phyloP scores from a whole-genome alignment of 1,140 invertebrate genomes.

The Hylaeus volcanicus region DNA sequence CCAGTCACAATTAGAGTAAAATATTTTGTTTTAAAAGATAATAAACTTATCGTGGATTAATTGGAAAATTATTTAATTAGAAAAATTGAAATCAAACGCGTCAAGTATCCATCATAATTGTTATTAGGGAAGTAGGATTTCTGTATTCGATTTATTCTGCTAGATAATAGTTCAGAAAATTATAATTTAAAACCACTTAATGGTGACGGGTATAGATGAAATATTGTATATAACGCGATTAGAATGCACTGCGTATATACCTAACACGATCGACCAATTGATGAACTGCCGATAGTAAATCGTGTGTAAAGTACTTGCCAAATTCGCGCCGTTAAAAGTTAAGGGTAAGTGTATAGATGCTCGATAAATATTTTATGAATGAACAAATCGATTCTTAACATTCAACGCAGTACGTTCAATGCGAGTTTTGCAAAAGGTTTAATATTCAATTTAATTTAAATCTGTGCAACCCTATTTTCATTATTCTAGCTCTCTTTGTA shows the following conservation, averaged over 20 bases:
- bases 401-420: background rate
- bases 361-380: constrained; percentile 16
- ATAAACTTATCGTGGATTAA: background rate
- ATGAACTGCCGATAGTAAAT: constrained; percentile 8
- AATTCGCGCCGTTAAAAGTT: background rate
- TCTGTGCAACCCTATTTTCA: too few species aligned
- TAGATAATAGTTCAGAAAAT: background rate
- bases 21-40: background rate
- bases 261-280: constrained; percentile 20
- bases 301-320: background rate
- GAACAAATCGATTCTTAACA: background rate
- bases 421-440: too few species aligned
- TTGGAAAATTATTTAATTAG: background rate
- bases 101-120: background rate
- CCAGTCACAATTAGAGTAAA: background rate
- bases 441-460: too few species aligned
- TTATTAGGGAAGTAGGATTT: background rate
- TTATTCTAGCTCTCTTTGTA: background rate
- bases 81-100: background rate
- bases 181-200: background rate
- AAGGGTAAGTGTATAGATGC: background rate
- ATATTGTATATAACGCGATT: background rate
- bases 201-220: constrained; percentile 6
- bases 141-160: background rate
- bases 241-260: background rate